Conservation (phyloP, 2,113 vertebrate species). For the Mirounga angustirostris region DNA sequence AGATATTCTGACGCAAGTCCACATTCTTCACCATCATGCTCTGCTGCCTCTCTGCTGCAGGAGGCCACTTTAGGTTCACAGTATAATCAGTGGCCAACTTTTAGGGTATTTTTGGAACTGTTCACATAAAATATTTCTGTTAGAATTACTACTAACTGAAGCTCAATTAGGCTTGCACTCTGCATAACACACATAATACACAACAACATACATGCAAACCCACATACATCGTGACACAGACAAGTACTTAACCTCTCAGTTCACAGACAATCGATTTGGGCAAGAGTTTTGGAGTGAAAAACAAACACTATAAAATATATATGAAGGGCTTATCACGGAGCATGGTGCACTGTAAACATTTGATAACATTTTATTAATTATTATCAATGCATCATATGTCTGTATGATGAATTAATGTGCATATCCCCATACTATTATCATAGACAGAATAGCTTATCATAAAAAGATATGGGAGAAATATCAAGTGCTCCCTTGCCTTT, state of each 20-base stretch:
- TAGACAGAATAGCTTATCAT: not conserved
- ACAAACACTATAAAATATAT: conserved; percentile 8
- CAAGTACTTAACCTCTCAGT: not conserved
- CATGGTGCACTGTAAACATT: not conserved
- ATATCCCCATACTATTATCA: not conserved
- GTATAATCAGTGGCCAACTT: not conserved
- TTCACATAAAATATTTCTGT: conserved; percentile 43
- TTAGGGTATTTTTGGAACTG: not conserved
- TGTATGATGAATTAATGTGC: not conserved
- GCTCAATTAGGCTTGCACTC: not conserved
- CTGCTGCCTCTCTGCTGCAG: not conserved
- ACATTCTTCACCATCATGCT: not conserved
- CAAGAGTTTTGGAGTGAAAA: conserved; percentile 18
- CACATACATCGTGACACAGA: not conserved
- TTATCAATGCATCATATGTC: not conserved
- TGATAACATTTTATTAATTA: not conserved
- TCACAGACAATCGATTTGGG: not conserved
- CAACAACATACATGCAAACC: not conserved
- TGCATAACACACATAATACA: not conserved
- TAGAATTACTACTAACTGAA: conserved; percentile 22
- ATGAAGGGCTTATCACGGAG: not conserved
- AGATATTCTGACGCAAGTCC: not conserved
- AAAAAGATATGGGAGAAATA: not conserved
- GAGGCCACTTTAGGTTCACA: not conserved
- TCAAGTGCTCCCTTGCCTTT: not conserved